Percentiles rank a stretch among this genome's conserved stretches.
Conservation (phyloP, 2,797 vertebrate species). For the Typhlichthys eigenmanni region DNA sequence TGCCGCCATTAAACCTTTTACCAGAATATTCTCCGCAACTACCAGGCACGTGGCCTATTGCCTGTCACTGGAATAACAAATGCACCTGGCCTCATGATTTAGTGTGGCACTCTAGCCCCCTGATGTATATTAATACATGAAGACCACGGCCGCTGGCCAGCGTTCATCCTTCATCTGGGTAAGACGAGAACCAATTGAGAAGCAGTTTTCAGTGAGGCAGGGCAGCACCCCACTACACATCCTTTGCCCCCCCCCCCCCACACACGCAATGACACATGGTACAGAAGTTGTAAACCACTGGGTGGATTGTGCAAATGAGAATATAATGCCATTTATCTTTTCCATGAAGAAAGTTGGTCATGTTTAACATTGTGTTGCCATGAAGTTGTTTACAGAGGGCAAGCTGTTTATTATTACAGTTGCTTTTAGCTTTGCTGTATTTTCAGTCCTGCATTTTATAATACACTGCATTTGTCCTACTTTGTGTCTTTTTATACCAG, state of each 20-base stretch:
- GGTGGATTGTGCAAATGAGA: too few species aligned
- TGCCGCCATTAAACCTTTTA: slow-evolving; percentile 11
- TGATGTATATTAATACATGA: slow-evolving; percentile 93
- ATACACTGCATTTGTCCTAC: slow-evolving; percentile 13
- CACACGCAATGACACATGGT: slow-evolving; percentile 18
- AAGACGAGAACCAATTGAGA: slow-evolving; percentile 73
- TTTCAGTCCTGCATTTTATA: background rate
- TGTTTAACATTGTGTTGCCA: background rate
- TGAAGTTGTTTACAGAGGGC: slow-evolving; percentile 1
- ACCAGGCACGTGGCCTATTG: slow-evolving; percentile 30
- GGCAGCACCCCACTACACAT: slow-evolving; percentile 39
- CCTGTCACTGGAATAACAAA: slow-evolving; percentile 84
- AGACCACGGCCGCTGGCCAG: slow-evolving; percentile 74
- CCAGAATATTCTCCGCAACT: slow-evolving; percentile 4
- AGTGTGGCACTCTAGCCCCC: slow-evolving; percentile 84
- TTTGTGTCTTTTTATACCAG: slow-evolving; percentile 14
- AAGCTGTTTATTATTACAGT: background rate
- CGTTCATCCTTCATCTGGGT: slow-evolving; percentile 70
- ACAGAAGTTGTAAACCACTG: too few species aligned
- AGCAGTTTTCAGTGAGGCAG: slow-evolving; percentile 70
- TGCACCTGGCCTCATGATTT: slow-evolving; percentile 84
- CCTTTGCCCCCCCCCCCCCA: slow-evolving; percentile 59
- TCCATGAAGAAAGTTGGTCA: background rate
- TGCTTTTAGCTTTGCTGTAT: background rate
- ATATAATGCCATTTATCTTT: background rate